A percentile compares a stretch with the other conserved stretches of the same genome.
phyloP scores from a whole-genome alignment of 2,888 invertebrate species.

The Cyrtodaria siliqua region DNA sequence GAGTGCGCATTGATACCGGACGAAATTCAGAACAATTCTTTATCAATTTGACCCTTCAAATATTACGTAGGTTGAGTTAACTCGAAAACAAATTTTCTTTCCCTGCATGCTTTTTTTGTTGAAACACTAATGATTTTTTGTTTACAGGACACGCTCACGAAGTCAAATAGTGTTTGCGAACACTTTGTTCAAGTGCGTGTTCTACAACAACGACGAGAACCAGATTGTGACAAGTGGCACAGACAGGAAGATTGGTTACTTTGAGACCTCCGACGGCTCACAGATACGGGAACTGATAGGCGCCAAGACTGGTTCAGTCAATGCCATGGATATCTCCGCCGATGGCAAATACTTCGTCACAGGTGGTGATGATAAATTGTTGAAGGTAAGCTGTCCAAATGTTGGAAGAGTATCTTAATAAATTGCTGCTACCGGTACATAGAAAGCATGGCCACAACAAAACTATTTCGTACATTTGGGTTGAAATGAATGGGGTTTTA shows the following conservation, averaged over 20 bases:
- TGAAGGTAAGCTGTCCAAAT: conserved; percentile 91
- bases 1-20: too few relatives aligned
- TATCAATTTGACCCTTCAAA: too few relatives aligned
- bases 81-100: too few relatives aligned
- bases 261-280: conserved; percentile 95
- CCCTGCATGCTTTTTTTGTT: too few relatives aligned
- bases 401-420: too few relatives aligned
- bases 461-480: too few relatives aligned
- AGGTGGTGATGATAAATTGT: conserved; percentile 94
- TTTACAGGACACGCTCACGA: conserved; percentile 89
- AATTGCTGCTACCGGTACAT: too few relatives aligned
- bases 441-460: too few relatives aligned
- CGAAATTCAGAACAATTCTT: too few relatives aligned
- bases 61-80: too few relatives aligned
- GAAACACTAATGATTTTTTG: too few relatives aligned
- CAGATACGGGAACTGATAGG: conserved; percentile 94
- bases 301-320: conserved; percentile 92
- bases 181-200: conserved; percentile 87
- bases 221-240: conserved; percentile 95
- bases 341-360: conserved; percentile 93
- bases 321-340: conserved; percentile 91
- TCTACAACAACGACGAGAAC: conserved; percentile 87
- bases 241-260: conserved; percentile 93
- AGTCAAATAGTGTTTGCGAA: conserved; percentile 95
- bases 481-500: too few relatives aligned